Conservation (phyloP, 2,797 vertebrate species). For the Ibycter americanus region DNA sequence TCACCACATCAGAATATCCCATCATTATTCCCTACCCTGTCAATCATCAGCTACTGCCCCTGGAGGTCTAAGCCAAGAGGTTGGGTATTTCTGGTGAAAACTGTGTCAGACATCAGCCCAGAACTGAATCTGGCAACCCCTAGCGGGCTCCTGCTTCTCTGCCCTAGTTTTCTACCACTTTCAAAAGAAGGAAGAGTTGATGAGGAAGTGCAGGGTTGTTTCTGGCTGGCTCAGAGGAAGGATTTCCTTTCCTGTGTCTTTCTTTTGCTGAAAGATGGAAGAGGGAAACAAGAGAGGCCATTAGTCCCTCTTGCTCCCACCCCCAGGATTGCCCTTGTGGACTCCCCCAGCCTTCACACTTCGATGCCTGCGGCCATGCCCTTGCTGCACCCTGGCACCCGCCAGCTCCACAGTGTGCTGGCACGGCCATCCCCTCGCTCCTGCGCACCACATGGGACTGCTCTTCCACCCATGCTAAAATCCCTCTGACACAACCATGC, state of each 20-base stretch:
- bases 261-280: background rate
- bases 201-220: background rate
- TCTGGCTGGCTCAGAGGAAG: background rate
- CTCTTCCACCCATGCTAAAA: background rate
- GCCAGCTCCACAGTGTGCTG: background rate
- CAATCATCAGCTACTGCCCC: background rate
- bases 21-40: background rate
- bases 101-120: background rate
- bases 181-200: background rate
- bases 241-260: background rate
- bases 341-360: background rate
- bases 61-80: background rate
- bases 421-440: background rate
- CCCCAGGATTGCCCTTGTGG: background rate
- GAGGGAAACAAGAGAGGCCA: background rate
- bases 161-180: background rate
- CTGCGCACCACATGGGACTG: background rate
- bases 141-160: background rate
- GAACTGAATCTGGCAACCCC: background rate
- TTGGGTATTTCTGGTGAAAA: background rate
- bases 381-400: background rate
- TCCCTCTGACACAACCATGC: accelerated
- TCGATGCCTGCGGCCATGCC: background rate
- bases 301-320: background rate
- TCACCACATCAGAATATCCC: background rate